phyloP scores from a whole-genome alignment of 2,888 invertebrate species.

The Papilio demoleus region DNA sequence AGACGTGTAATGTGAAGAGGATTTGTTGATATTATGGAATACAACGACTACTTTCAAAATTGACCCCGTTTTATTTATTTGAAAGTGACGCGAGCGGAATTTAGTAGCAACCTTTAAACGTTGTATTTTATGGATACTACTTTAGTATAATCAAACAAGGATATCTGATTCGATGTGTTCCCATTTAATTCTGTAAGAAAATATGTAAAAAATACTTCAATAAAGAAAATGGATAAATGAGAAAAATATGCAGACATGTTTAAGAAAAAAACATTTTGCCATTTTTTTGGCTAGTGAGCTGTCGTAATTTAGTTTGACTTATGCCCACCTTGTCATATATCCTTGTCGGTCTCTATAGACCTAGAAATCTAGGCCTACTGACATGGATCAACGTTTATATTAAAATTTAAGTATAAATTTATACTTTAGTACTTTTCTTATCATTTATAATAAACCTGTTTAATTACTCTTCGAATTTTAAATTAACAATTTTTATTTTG shows the following conservation, averaged over 20 bases:
- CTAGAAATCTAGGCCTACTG: not conserved
- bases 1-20: conserved; percentile 44
- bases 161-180: too few species aligned
- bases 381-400: not conserved
- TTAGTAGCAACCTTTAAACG: conserved; percentile 27
- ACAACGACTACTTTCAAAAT: conserved; percentile 62
- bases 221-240: too few species aligned
- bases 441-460: not conserved
- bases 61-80: conserved; percentile 62
- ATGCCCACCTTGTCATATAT: too few species aligned
- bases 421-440: not conserved
- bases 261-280: too few species aligned
- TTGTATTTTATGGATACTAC: conserved; percentile 17
- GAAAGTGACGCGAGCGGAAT: conserved; percentile 30
- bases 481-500: not conserved
- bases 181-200: too few species aligned
- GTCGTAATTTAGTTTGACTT: too few species aligned
- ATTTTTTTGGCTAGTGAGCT: too few species aligned
- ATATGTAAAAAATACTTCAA: too few species aligned
- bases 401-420: not conserved
- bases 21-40: conserved; percentile 46
- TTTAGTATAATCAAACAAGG: too few species aligned
- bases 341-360: too few species aligned
- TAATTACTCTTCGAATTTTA: not conserved
- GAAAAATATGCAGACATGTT: too few species aligned